Percentiles rank a stretch among this genome's conserved stretches.
These are phyloP conservation scores for Tetramorium bicarinatum DNA, from an alignment of 2,888 invertebrate species.

Conservation along the genomic window DNA sequence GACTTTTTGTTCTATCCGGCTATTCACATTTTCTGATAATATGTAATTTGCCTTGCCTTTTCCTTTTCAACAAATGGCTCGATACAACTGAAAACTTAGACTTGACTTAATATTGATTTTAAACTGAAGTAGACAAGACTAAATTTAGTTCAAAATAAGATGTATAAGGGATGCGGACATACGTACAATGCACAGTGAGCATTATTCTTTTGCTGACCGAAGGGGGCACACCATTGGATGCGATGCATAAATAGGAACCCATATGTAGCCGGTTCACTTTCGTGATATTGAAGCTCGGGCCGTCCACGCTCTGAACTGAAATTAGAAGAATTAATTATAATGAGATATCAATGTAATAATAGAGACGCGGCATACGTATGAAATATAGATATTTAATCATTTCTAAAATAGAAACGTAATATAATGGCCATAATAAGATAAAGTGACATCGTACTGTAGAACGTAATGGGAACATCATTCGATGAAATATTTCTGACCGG, in stretches of 20 bases:
- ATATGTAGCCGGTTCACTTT: slow-evolving; percentile 87
- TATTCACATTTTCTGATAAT: background rate
- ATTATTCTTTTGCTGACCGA: slow-evolving; percentile 87
- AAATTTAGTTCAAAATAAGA: background rate
- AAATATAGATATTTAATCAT: slow-evolving; percentile 2
- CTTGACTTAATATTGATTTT: background rate
- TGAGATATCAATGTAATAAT: background rate
- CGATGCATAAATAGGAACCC: slow-evolving; percentile 87
- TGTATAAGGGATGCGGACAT: slow-evolving; percentile 4
- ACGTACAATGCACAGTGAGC: slow-evolving; percentile 87
- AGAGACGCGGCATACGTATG: background rate
- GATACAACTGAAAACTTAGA: background rate
- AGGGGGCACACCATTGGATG: slow-evolving; percentile 87
- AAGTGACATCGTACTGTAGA: background rate
- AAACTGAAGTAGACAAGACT: background rate
- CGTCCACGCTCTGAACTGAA: slow-evolving; percentile 90
- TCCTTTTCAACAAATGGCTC: background rate
- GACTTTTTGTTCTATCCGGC: no score
- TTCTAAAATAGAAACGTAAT: background rate
- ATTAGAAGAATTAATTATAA: slow-evolving; percentile 63
- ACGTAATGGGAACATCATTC: background rate
- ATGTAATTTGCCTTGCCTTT: background rate
- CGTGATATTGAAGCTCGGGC: slow-evolving; percentile 86
- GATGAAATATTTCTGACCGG: background rate
- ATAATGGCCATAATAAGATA: background rate